A percentile compares a stretch with the other conserved stretches of the same genome.
Conservation (phyloP, 2,113 vertebrate genomes). For the Phoxinus phoxinus region DNA sequence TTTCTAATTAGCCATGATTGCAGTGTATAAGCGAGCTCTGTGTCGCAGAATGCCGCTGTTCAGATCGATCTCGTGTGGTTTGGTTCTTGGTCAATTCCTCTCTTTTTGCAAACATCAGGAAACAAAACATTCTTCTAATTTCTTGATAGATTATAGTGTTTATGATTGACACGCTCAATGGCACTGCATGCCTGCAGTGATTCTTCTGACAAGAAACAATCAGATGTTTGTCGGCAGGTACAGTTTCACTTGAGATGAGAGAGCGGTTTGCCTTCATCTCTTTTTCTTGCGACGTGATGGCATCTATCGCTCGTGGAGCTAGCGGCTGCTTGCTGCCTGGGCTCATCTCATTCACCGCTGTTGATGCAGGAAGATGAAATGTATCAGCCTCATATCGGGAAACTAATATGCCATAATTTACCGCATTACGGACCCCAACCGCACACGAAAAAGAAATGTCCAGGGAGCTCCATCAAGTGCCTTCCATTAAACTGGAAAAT, state of each 20-base stretch:
- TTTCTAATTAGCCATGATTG: not conserved
- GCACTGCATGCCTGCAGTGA: not conserved
- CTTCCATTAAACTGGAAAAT: slow-evolving; percentile 62
- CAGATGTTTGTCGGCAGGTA: slow-evolving; percentile 43
- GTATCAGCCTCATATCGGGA: slow-evolving; percentile 56
- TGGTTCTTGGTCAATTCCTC: not conserved
- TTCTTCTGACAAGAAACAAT: slow-evolving; percentile 43
- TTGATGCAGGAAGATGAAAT: slow-evolving; percentile 61
- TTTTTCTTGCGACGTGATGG: not conserved
- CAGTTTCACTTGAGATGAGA: not conserved
- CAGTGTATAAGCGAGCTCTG: not conserved
- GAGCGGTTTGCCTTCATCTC: not conserved
- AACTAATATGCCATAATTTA: slow-evolving; percentile 64
- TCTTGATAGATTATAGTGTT: not conserved
- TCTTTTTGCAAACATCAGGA: not conserved
- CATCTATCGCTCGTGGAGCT: not conserved
- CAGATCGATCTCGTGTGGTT: not conserved
- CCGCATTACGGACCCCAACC: slow-evolving; percentile 54
- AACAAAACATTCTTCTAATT: slow-evolving; percentile 1
- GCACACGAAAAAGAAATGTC: slow-evolving; percentile 20
- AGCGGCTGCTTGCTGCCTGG: not conserved
- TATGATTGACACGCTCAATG: slow-evolving; percentile 21
- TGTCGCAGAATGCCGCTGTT: not conserved
- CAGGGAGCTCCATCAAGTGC: slow-evolving; percentile 49
- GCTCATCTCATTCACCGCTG: slow-evolving; percentile 51